These are phyloP conservation scores for Pterostichus niger DNA, from an alignment of 2,888 invertebrate genomes.

Conservation along the genomic window DNA sequence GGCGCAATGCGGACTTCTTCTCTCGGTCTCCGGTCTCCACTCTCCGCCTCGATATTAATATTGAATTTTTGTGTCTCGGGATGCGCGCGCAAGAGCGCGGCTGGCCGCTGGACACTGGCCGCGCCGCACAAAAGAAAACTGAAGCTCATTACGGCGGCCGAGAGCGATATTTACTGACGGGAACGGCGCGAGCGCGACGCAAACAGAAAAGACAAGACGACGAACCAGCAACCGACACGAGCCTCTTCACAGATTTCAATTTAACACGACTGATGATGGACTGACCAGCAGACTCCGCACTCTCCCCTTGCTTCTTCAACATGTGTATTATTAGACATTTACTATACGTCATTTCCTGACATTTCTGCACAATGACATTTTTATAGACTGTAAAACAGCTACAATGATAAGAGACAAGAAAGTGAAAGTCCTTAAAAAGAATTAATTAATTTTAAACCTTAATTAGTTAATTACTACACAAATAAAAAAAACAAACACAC, in stretches of 20 bases:
- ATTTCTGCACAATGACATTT: too few species aligned
- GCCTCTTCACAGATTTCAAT: conserved; percentile 76
- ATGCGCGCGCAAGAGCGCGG: conserved; percentile 71
- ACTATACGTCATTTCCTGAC: not conserved
- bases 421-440: too few species aligned
- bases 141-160: conserved; percentile 49
- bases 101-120: conserved; percentile 73
- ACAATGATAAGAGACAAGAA: too few species aligned
- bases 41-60: conserved; percentile 89
- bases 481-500: too few species aligned
- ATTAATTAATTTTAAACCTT: too few species aligned
- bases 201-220: conserved; percentile 62
- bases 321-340: not conserved
- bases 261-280: conserved; percentile 74
- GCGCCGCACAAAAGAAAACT: conserved; percentile 67
- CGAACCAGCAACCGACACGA: conserved; percentile 69
- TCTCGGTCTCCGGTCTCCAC: conserved; percentile 79
- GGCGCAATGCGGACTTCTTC: conserved; percentile 80
- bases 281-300: conserved; percentile 66
- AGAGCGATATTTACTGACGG: conserved; percentile 75
- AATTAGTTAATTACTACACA: too few species aligned
- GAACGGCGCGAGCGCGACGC: conserved; percentile 69
- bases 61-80: conserved; percentile 85
- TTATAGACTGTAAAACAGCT: too few species aligned
- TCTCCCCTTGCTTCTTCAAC: conserved; percentile 16